Base-by-base conservation (phyloP, 2,888 invertebrate genomes). In the Halictus ligatus region DNA sequence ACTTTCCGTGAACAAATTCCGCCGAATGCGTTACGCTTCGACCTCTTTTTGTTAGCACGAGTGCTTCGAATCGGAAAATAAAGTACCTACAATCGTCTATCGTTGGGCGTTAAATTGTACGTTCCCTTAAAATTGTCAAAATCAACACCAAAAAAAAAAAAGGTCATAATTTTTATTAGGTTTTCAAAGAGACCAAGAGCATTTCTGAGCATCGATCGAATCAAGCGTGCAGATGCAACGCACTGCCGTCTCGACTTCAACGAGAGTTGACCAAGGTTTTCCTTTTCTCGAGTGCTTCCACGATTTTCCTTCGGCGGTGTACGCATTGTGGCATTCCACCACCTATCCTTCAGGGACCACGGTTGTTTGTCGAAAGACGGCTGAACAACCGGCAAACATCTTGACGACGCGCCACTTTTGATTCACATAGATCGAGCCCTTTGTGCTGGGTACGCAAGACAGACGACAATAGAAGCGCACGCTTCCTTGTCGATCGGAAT, bases 161-260 rank as follows among this genome's bases (percentile, higher is more conserved):
- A 0, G 21, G 12, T 69, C 1, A 67, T 21, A 8, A 43, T 43
- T 40, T 69, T 0, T 35, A 69, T 69, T 3, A 35, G 35, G 3
- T 35, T 3, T 35, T 35, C 35, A 3, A 40, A 21, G 6, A 21
- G 12, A 35, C 35, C 6, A 21, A n/a, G 21, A 21, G n/a, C 8
- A 71, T 43, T 21, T n/a, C 21, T n/a, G n/a, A 74, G 21, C 67
- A 35, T 35, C 60, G 74, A 80, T 78, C 71, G 71, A 83, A 67
- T 81, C 78, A 75, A 79, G 87, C 71, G 80, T 88, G 89, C 90
- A 87, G 89, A 89, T 87, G 82, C 76, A 83, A 83, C 81, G 50
- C 58, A n/a, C 64, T n/a, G 43, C 82, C 50, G 21, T 35, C 18
- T 74, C n/a, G 80, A 75, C 82, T 88, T 77, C 77, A 85, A 79